Evolutionary conservation across 2,888 invertebrate species (phyloP).

Genomic region (Lathronympha strigana): DNA sequence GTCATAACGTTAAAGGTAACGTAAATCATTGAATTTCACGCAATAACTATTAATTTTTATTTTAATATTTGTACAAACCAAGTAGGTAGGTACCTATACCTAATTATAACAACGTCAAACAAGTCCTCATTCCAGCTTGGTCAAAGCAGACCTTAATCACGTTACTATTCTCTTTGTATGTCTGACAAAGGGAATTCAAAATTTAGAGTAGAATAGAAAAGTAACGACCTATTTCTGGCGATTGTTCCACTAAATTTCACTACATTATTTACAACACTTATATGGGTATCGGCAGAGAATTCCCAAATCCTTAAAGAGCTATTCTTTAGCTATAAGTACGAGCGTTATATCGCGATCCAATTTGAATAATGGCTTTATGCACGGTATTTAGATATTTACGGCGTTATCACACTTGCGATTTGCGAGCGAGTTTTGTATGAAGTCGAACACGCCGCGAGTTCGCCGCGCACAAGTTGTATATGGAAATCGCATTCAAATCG

Average conservation of each 20-base stretch:
- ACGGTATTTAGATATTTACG: no score
- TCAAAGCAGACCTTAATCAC: neutral
- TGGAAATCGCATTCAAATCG: no score
- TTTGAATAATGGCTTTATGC: slow-evolving; percentile 30
- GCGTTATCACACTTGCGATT: no score
- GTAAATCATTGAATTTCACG: no score
- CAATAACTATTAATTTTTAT: no score
- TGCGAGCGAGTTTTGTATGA: no score
- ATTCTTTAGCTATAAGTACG: slow-evolving; percentile 11
- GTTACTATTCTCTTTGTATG: slow-evolving; percentile 7
- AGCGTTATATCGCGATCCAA: slow-evolving; percentile 13
- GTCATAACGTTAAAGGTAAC: no score
- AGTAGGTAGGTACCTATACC: no score
- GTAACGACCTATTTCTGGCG: slow-evolving; percentile 26
- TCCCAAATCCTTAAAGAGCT: slow-evolving; percentile 32
- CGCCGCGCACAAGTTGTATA: no score
- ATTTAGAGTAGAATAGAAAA: slow-evolving; percentile 17
- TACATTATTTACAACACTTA: slow-evolving; percentile 35
- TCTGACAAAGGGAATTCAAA: slow-evolving; percentile 4
- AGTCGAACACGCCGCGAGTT: no score
- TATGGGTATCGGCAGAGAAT: slow-evolving; percentile 25
- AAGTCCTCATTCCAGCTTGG: neutral
- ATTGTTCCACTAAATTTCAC: slow-evolving; percentile 19
- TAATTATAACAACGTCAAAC: neutral
- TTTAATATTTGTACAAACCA: no score